Evolutionary conservation across 2,888 invertebrate genomes (phyloP).

Genomic region (Patella ulyssiponensis): DNA sequence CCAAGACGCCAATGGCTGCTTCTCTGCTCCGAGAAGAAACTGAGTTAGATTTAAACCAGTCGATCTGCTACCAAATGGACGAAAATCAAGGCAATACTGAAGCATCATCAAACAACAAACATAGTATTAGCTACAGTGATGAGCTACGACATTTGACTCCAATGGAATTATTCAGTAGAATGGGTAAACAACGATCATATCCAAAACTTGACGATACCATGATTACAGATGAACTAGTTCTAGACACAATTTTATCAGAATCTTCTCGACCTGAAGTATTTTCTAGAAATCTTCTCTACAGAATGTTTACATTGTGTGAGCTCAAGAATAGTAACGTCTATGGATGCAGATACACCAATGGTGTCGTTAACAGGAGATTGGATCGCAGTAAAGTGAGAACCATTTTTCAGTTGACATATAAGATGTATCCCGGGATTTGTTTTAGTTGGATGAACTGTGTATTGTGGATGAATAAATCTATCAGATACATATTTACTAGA

Average conservation of each 20-base stretch:
- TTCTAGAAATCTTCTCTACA: neutral
- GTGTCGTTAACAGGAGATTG: neutral
- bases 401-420: neutral
- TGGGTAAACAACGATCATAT: neutral
- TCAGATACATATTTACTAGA: neutral
- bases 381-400: neutral
- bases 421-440: neutral
- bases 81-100: too few relatives aligned
- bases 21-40: too few relatives aligned
- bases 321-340: neutral
- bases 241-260: neutral
- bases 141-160: neutral
- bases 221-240: neutral
- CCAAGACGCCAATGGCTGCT: too few relatives aligned
- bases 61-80: too few relatives aligned
- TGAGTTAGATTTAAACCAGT: too few relatives aligned
- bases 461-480: neutral
- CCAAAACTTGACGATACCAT: neutral
- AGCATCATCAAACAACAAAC: too few relatives aligned
- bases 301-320: neutral
- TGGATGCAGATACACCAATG: neutral
- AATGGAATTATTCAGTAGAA: neutral
- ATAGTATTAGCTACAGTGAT: too few relatives aligned
- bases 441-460: slow-evolving; percentile 1
- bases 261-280: neutral